These are phyloP conservation scores for Ectropis crepuscularia DNA, from an alignment of 2,888 invertebrate genomes.

Conservation along the genomic window DNA sequence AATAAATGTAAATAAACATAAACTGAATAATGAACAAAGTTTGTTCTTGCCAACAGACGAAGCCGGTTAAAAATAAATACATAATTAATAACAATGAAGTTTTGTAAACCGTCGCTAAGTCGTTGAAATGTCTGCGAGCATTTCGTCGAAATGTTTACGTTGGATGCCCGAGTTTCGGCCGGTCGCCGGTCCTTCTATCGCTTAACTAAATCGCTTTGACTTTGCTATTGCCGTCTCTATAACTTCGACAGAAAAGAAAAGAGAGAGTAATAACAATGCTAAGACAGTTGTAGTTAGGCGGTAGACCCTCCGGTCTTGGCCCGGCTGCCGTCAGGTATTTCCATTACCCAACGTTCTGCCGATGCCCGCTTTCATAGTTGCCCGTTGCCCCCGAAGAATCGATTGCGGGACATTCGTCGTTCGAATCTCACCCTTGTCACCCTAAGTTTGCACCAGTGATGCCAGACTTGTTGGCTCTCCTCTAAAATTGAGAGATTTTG, in stretches of 20 bases:
- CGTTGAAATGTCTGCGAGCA: slow-evolving; percentile 49
- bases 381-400: slow-evolving; percentile 55
- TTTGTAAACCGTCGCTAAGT: slow-evolving; percentile 21
- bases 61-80: too few relatives aligned
- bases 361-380: slow-evolving; percentile 46
- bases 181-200: slow-evolving; percentile 25
- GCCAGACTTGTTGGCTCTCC: too few relatives aligned
- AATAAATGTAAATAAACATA: too few relatives aligned
- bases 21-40: too few relatives aligned
- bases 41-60: too few relatives aligned
- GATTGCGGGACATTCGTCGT: slow-evolving; percentile 63
- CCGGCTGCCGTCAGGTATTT: slow-evolving; percentile 59
- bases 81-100: slow-evolving; percentile 16
- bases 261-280: too few relatives aligned
- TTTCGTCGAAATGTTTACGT: slow-evolving; percentile 58
- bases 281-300: too few relatives aligned
- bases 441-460: slow-evolving; percentile 41
- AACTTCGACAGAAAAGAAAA: too few relatives aligned
- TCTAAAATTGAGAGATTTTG: too few relatives aligned
- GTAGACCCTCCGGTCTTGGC: slow-evolving; percentile 10
- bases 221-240: too few relatives aligned
- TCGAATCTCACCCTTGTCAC: slow-evolving; percentile 58
- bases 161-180: slow-evolving; percentile 47
- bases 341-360: slow-evolving; percentile 63
- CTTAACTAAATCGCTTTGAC: too few relatives aligned